These are phyloP conservation scores for Lasioglossum lativentre DNA, from an alignment of 2,888 invertebrate genomes.

Conservation along the genomic window DNA sequence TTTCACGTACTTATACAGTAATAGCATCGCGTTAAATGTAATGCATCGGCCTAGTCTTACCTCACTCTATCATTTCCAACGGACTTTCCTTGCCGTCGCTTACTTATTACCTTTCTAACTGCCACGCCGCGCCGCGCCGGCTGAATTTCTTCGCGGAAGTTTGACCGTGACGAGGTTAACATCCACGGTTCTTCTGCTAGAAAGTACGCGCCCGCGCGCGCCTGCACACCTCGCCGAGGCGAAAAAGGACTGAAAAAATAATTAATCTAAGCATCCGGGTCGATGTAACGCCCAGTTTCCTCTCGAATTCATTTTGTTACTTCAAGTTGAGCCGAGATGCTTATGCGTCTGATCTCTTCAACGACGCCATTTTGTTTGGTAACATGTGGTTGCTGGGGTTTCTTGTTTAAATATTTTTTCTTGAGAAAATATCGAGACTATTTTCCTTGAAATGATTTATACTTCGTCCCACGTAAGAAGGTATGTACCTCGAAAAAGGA, in stretches of 20 bases:
- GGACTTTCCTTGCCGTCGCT: conserved; percentile 72
- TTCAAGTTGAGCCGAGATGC: too few relatives aligned
- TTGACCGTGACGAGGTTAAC: conserved; percentile 70
- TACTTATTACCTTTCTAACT: conserved; percentile 72
- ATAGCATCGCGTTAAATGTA: conserved; percentile 73
- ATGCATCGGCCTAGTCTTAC: conserved; percentile 74
- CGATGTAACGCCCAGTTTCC: background rate
- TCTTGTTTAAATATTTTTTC: background rate
- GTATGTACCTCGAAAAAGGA: too few relatives aligned
- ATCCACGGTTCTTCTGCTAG: conserved; percentile 43
- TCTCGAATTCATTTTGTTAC: background rate
- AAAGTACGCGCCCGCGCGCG: conserved; percentile 18
- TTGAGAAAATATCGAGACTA: background rate
- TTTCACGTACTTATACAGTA: conserved; percentile 71
- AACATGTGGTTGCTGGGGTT: background rate
- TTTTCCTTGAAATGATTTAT: background rate
- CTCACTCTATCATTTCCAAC: conserved; percentile 73
- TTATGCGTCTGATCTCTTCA: background rate
- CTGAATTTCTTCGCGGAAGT: conserved; percentile 74
- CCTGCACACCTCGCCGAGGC: background rate
- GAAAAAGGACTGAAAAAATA: background rate
- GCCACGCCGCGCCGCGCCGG: conserved; percentile 58
- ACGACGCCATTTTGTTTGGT: background rate
- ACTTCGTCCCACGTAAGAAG: too few relatives aligned
- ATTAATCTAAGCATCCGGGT: background rate